Evolutionary conservation across 2,888 invertebrate species (phyloP), one percentile per base, ranked within the genome.

Genomic region (Brachycybe producta): DNA sequence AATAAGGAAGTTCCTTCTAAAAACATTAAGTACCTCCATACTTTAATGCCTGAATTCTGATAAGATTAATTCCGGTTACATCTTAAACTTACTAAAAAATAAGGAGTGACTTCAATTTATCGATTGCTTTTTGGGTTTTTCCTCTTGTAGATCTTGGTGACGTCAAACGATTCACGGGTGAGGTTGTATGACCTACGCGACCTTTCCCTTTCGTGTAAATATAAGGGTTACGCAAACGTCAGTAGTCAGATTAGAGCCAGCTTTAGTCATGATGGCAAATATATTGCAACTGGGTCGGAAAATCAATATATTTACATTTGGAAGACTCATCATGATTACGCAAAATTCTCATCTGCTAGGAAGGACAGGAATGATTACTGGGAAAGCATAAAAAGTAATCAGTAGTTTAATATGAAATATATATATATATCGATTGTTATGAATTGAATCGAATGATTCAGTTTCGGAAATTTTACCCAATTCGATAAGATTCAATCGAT

Each of bases 231-330:
- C 64, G 81, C 86, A 0, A 95, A 95, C 70, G 81, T 85, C 5
- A 92, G 91, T 58, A 92, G 92, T 65, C 97, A 97, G 65, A 98
- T 98, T 48, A 90, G 92, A 62, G 97, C 94, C 0, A 90, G 88
- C 32, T 95, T 97, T 61, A 72, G 94, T 57, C 92, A 94, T 60
- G 94, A 95, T 62, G 97, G 95, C 0, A 91, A 91, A 63, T 95
- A 92, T 66, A 91, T 98, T 41, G 83, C 95, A 0, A 90, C 92
- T 64, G 98, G 97, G 0, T 94, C 94, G 0, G 95, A 97, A 64
- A 95, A 98, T 70, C 85, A 90, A 62, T 92, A 90, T 67, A 86
- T 97, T 58, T 98, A 95, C 65, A 84, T 97, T 49, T 98, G 98
- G 98, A 88, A 90, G 69, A 95, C 95, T 0, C 84, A 86, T 66